Evolutionary conservation across 2,797 vertebrate genomes (phyloP), one percentile per base, ranked within the genome.

Genomic region (Halcyon leucocephala): DNA sequence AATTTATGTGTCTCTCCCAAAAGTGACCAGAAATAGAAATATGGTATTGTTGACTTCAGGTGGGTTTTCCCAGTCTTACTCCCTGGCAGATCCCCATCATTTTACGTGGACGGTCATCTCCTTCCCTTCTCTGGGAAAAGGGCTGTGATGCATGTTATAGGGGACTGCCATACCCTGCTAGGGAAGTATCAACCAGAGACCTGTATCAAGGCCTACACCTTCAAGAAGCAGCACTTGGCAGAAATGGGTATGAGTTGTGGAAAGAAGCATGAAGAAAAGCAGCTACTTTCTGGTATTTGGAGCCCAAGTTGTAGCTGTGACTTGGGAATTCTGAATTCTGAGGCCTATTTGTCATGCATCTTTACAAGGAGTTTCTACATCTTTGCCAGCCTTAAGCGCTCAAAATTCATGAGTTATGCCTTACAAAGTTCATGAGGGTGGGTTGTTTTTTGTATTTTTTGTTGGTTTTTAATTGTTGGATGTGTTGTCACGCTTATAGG

Each of bases 251-350:
- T 17, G 52, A 42, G 10, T 12, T 55, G 16, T 35, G 39, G 26
- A 57, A 54, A 67, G n/a, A 33, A 58, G 54, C 16, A 7, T 26
- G 70, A 17, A 41, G 69, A 71, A 69, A 51, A 67, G 7, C 15
- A 84, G 25, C 5, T 6, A 2, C 29, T 51, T 89, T 14, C 24
- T 74, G 21, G 3, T 37, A 77, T 6, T 29, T 65, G 26, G 37
- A 84, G 25, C 26, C 51, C 0, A 0, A 4, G 25, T 25, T 16
- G 2, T 39, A 3, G 26, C 57, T 28, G 8, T 77, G n/a, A 24
- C 67, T 57, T 49, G 10, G 14, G 22, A 44, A 69, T 76, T 77
- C 54, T 57, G 28, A 76, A 69, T 76, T 77, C 54, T 57, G 28
- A 79, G 49, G 24, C 12, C 41, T 58, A 6, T 42, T 74, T 62